Conservation (phyloP, 2,113 vertebrate species). For the Nothocercus nigrocapillus region DNA sequence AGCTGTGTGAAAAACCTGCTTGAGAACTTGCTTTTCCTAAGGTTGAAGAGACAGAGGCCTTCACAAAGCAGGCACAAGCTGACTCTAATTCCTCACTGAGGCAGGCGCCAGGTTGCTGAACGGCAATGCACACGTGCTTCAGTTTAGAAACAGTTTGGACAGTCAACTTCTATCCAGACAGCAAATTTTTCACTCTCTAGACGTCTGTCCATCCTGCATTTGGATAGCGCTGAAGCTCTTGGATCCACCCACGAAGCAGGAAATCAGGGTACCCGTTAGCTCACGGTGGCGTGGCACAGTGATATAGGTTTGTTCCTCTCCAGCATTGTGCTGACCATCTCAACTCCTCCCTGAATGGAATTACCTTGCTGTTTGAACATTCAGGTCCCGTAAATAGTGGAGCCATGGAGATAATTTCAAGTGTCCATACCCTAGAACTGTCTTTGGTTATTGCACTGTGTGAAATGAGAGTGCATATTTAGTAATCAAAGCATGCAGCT, state of each 20-base stretch:
- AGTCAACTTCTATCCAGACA: too few relatives aligned
- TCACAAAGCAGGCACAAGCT: too few relatives aligned
- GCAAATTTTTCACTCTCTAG: not conserved
- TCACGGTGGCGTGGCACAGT: not conserved
- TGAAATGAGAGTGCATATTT: rapidly evolving
- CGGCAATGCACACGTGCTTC: too few relatives aligned
- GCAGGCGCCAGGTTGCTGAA: not conserved
- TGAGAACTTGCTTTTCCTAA: not conserved
- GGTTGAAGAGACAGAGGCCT: not conserved
- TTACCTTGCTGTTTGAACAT: not conserved
- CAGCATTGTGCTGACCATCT: not conserved
- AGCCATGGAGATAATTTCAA: not conserved
- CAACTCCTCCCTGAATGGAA: not conserved
- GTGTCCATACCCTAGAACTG: rapidly evolving
- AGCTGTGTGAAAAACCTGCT: not conserved
- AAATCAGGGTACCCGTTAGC: too few relatives aligned
- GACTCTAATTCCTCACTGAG: not conserved
- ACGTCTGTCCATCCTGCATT: not conserved
- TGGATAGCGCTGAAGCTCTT: too few relatives aligned
- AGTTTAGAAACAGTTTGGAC: not conserved
- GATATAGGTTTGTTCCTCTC: rapidly evolving
- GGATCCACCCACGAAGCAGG: rapidly evolving
- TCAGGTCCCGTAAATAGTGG: rapidly evolving
- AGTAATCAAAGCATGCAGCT: not conserved
- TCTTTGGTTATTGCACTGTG: rapidly evolving